Evolutionary conservation across 2,797 vertebrate genomes (phyloP).

Genomic region (Acrossocheilus fasciatus): DNA sequence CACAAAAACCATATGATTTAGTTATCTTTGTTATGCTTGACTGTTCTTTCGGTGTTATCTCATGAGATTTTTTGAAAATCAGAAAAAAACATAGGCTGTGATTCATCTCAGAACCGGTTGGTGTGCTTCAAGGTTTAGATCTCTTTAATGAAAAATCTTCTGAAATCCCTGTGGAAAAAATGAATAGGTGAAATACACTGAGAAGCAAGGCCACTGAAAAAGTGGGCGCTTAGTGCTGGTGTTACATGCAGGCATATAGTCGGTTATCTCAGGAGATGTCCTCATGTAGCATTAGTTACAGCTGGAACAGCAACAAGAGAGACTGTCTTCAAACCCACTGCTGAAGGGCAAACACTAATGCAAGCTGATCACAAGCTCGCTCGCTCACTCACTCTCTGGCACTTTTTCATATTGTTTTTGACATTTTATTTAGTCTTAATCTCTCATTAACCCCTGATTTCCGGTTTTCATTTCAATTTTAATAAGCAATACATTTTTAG

Average conservation of each 20-base stretch:
- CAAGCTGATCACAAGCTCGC: constrained; percentile 13
- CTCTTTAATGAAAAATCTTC: not conserved
- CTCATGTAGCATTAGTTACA: constrained; percentile 28
- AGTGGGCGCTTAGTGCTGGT: not conserved
- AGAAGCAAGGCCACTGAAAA: not conserved
- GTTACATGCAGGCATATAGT: not conserved
- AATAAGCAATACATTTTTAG: not conserved
- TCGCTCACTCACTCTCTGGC: not conserved
- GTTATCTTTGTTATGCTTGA: not conserved
- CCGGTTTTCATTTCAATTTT: not conserved
- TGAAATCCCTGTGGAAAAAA: not conserved
- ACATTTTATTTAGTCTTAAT: not conserved
- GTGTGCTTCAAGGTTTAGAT: not conserved
- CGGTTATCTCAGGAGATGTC: constrained; percentile 20
- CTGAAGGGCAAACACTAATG: not conserved
- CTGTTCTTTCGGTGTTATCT: not conserved
- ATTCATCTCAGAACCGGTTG: not conserved
- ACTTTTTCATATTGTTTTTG: not conserved
- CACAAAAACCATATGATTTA: not conserved
- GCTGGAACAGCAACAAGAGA: constrained; percentile 31
- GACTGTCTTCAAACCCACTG: constrained; percentile 20
- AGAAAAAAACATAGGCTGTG: not conserved
- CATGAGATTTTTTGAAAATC: not conserved
- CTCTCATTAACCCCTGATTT: not conserved
- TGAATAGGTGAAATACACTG: not conserved